Percentiles rank a stretch among this genome's conserved stretches.
phyloP scores from a whole-genome alignment of 2,797 vertebrate genomes.

The Pseudocheirus occidentalis region DNA sequence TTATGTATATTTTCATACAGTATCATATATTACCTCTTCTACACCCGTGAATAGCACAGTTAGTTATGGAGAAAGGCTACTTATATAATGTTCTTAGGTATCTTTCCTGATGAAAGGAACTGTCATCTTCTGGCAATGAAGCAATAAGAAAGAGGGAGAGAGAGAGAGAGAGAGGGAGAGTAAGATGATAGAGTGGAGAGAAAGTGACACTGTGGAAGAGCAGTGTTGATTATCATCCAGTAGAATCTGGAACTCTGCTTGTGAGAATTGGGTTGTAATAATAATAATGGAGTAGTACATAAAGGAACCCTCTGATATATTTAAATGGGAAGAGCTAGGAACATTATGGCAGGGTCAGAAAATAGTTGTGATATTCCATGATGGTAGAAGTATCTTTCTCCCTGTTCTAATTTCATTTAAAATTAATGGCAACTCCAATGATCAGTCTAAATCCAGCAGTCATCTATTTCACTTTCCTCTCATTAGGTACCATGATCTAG shows the following conservation, averaged over 20 bases:
- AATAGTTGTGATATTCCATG: neutral
- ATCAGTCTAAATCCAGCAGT: neutral
- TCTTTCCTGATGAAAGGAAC: neutral
- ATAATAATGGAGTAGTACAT: neutral
- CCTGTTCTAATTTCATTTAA: neutral
- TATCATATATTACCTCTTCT: neutral
- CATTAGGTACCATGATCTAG: neutral
- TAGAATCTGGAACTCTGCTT: neutral
- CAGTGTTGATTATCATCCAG: accelerated
- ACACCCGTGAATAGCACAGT: neutral
- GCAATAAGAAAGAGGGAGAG: neutral
- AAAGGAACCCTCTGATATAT: neutral
- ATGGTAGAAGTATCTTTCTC: neutral
- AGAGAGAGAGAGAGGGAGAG: neutral
- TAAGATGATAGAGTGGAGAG: neutral
- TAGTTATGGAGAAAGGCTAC: neutral
- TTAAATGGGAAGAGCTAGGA: neutral
- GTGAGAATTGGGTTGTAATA: neutral
- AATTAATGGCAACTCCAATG: neutral
- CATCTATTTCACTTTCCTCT: neutral
- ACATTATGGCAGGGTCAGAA: neutral
- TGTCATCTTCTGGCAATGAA: neutral
- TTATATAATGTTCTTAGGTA: neutral
- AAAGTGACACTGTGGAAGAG: neutral
- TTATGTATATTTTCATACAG: neutral